These are phyloP conservation scores for Lates calcarifer DNA, from an alignment of 2,113 vertebrate species.

Conservation along the genomic window DNA sequence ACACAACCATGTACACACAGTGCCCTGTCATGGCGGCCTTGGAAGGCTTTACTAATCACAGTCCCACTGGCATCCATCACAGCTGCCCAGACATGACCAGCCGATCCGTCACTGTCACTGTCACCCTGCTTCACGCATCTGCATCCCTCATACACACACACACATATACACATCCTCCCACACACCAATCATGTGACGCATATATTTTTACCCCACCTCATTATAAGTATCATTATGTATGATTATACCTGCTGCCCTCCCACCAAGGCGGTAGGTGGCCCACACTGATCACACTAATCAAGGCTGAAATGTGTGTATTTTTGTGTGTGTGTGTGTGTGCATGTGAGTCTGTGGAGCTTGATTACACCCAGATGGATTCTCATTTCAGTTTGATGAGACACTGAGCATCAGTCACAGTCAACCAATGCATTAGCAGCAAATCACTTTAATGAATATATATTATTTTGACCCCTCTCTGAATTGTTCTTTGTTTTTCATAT, in stretches of 20 bases:
- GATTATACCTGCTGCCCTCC: constrained; percentile 81
- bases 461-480: constrained; percentile 79
- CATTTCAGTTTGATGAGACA: constrained; percentile 81
- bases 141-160: constrained; percentile 48
- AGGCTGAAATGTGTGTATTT: constrained; percentile 69
- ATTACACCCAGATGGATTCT: constrained; percentile 83
- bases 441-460: constrained; percentile 85
- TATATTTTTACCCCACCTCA: constrained; percentile 82
- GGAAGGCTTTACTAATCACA: constrained; percentile 81
- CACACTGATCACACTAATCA: constrained; percentile 81
- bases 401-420: constrained; percentile 82
- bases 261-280: constrained; percentile 74
- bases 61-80: constrained; percentile 79
- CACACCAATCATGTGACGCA: constrained; percentile 67
- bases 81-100: constrained; percentile 75
- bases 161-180: constrained; percentile 31
- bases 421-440: constrained; percentile 77
- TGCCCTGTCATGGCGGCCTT: constrained; percentile 70
- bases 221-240: constrained; percentile 82
- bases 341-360: constrained; percentile 67
- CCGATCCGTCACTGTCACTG: constrained; percentile 80
- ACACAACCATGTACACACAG: constrained; percentile 33
- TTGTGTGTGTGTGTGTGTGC: constrained; percentile 43
- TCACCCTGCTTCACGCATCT: constrained; percentile 69
- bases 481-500: constrained; percentile 73